Evolutionary conservation across 2,888 invertebrate genomes (phyloP).

Genomic region (Encarsia formosa): DNA sequence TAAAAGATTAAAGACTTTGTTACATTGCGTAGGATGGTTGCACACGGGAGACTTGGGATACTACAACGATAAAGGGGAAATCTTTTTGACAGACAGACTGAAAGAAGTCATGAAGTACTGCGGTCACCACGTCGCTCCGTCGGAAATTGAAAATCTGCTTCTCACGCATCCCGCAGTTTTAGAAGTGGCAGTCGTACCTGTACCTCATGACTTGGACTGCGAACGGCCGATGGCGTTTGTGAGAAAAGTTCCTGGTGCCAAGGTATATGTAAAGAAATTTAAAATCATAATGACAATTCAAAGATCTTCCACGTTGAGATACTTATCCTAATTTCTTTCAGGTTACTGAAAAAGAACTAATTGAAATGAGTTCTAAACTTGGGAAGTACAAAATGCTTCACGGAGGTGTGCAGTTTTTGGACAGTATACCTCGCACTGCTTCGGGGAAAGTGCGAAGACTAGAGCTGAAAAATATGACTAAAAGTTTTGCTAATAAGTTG

Average conservation of each 20-base stretch:
- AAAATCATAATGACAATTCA: no score
- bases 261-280: no score
- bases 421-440: no score
- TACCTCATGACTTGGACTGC: constrained; percentile 35
- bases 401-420: no score
- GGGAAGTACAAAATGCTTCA: no score
- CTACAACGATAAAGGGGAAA: constrained; percentile 38
- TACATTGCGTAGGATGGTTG: constrained; percentile 35
- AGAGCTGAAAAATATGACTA: no score
- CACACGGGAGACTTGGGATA: constrained; percentile 44
- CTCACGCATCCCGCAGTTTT: constrained; percentile 35
- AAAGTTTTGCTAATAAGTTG: no score
- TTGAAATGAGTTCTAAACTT: no score
- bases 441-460: no score
- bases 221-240: constrained; percentile 43
- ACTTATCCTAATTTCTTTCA: no score
- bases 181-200: constrained; percentile 39
- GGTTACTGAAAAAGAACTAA: no score
- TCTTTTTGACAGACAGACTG: constrained; percentile 40
- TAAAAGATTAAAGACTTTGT: neutral
- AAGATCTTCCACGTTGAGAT: no score
- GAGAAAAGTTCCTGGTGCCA: constrained; percentile 17
- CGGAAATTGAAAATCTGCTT: constrained; percentile 39
- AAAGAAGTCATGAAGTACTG: constrained; percentile 42
- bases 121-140: constrained; percentile 39